Evolutionary conservation across 2,888 invertebrate genomes (phyloP), one percentile per base, ranked within the genome.

Genomic region (Andrena chrysosceles): DNA sequence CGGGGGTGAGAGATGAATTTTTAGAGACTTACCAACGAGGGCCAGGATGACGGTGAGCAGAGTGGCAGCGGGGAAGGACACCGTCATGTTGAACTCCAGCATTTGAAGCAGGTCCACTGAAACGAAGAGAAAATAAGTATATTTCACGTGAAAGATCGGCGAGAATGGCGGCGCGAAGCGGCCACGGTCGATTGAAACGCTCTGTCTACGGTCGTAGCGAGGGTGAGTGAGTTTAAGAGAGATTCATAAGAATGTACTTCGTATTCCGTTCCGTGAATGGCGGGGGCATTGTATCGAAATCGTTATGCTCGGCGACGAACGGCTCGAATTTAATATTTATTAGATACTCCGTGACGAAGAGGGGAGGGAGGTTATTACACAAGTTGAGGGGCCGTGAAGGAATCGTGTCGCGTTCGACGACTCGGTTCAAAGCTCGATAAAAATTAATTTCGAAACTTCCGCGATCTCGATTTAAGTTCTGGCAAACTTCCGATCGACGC

Each of bases 51-150:
- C 99, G 5, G 99, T 99, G 87, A 99, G 96, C 70, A 99, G 95
- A 3, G 99, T 99, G 49, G 99, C 99, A 62, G 99, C 98, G 48
- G 99, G 99, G 94, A 99, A 99, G 74, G 97, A 97, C 74, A 99
- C 97, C 2, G 98, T 96, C 83, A 98, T 97, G 95, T 99, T 99
- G 95, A 98, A 98, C 95, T 99, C 99, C 94, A 99, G 95, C 98
- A 99, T 99, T 95, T 99, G 99, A 87, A 99, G 96, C 75, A 99
- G 95, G 94, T 99, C 99, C 93, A 99, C 99, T 99, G 96, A 75
- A 96, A 96, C 93, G 94, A 94, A 90, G 75, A 84, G 86, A 91
- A 91, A 69, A 85, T 49, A 81, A 29, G 62, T 64, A 31, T 77
- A 77, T 66, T 68, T 74, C 69, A 70, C 66, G 60, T 79, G 80